Percentiles rank a stretch among this genome's conserved stretches.
phyloP scores from a whole-genome alignment of 2,888 invertebrate species.

The Eupsilia transversa region DNA sequence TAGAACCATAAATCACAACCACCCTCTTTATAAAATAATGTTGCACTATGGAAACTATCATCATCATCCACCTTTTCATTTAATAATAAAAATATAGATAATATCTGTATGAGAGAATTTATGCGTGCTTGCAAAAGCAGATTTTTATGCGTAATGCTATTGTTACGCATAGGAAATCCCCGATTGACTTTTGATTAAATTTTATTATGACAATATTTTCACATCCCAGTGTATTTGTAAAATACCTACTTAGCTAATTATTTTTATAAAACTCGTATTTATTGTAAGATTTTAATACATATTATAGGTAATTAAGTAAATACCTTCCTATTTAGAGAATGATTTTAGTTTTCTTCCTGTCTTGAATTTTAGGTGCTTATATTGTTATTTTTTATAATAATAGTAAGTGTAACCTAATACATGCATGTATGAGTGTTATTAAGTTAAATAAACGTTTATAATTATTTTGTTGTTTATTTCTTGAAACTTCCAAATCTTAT shows the following conservation, averaged over 20 bases:
- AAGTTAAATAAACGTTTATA: conserved; percentile 56
- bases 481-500: neutral
- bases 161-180: conserved; percentile 79
- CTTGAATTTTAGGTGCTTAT: conserved; percentile 71
- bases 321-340: neutral
- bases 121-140: conserved; percentile 53
- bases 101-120: conserved; percentile 37
- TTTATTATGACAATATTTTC: conserved; percentile 19
- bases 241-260: neutral
- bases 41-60: conserved; percentile 35
- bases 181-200: conserved; percentile 39
- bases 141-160: conserved; percentile 81
- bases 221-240: conserved; percentile 1
- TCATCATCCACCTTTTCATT: conserved; percentile 29
- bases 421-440: conserved; percentile 75
- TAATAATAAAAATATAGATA: conserved; percentile 8
- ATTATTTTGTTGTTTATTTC: conserved; percentile 9
- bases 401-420: conserved; percentile 82
- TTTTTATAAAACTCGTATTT: conserved; percentile 17
- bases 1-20: conserved; percentile 17
- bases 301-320: neutral
- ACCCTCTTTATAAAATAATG: neutral
- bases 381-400: conserved; percentile 87
- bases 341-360: conserved; percentile 41
- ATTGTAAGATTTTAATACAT: conserved; percentile 1